A percentile compares a stretch with the other conserved stretches of the same genome.
phyloP scores from a whole-genome alignment of 2,797 vertebrate genomes.

The Labroides dimidiatus region DNA sequence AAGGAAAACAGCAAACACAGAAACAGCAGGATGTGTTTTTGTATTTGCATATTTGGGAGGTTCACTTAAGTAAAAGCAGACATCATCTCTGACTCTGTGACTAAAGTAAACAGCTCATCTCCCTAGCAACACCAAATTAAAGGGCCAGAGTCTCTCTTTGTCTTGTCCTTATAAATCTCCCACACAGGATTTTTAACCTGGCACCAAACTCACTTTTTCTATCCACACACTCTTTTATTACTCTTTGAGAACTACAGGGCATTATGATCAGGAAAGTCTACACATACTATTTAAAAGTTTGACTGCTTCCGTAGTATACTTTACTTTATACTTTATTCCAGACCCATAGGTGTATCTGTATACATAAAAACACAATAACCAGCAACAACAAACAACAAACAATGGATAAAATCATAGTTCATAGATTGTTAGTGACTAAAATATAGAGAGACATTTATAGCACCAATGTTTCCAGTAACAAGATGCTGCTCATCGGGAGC shows the following conservation, averaged over 20 bases:
- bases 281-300: constrained; percentile 1
- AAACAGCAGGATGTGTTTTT: neutral
- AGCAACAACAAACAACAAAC: no score
- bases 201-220: constrained; percentile 19
- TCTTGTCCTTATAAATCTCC: constrained; percentile 45
- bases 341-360: no score
- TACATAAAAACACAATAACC: no score
- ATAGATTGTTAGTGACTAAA: no score
- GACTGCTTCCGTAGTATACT: neutral
- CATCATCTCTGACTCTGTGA: constrained; percentile 60
- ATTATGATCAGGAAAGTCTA: constrained; percentile 20
- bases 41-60: constrained; percentile 1
- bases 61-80: constrained; percentile 42
- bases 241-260: constrained; percentile 27
- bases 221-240: constrained; percentile 13
- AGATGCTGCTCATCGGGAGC: no score
- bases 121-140: constrained; percentile 85
- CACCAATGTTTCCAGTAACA: no score
- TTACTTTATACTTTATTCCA: no score
- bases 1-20: constrained; percentile 10
- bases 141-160: constrained; percentile 63
- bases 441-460: no score
- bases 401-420: no score
- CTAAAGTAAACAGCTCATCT: constrained; percentile 80
- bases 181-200: constrained; percentile 28